Base-by-base conservation (phyloP, 2,797 vertebrate species). In the Pipistrellus pygmaeus region DNA sequence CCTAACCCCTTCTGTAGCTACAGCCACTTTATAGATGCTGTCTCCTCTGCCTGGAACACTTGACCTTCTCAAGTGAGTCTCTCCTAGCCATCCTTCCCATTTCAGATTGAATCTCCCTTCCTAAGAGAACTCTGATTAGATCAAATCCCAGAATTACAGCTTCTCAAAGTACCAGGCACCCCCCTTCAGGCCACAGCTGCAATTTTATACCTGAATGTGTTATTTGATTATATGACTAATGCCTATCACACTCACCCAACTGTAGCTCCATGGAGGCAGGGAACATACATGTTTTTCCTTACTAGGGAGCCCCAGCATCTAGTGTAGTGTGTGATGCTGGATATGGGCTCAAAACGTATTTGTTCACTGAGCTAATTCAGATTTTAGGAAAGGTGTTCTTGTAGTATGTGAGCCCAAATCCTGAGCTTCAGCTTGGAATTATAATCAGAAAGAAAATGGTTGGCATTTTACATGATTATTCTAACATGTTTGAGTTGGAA, bases 381-480 rank as follows among this genome's bases (percentile, higher is more conserved):
- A 84, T 51, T 88, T 62, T 38, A 91, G 23, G 62, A 62, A 77
- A 68, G 85, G 15, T 55, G 6, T 60, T 84, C 53, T 93, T 93
- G 66, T 8, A 86, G 69, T 91, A 72, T 83, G 69, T 86, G 76
- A 93, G 27, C 32, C 25, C 46, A 78, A 90, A 66, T 82, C 46
- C 32, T 66, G n/a, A 75, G 72, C 35, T 90, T 69, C 57, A 80
- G 53, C 5, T 78, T 75, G 12, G 30, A 85, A 53, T 82, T 78
- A 81, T 69, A 73, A 85, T 73, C 72, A 51, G 27, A 51, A 41
- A 82, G 55, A 85, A 96, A 85, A 93, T 75, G 17, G 12, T 81
- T 78, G 32, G 8, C 38, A 60, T 85, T 97, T 53, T 64, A 84
- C 75, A 64, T 86, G 64, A n/a, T 69, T 82, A 62, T 90, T 77